A percentile compares a stretch with the other conserved stretches of the same genome.
phyloP scores from a whole-genome alignment of 1,140 invertebrate species.

The Calliopsis andreniformis region DNA sequence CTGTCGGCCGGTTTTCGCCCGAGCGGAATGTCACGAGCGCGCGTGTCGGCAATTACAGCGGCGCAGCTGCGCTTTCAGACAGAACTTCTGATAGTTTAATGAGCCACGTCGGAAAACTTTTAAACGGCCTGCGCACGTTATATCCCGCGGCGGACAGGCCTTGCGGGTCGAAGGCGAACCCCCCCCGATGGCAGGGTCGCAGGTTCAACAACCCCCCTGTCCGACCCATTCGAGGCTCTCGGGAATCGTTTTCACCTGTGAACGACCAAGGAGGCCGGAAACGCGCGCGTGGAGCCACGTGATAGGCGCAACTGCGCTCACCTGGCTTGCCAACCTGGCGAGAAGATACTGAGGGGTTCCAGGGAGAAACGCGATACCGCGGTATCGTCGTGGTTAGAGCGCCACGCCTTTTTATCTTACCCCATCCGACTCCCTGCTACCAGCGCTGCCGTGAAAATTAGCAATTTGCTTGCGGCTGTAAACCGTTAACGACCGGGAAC shows the following conservation, averaged over 20 bases:
- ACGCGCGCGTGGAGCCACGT: constrained; percentile 22
- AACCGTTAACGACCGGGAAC: constrained; percentile 19
- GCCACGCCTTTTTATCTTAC: constrained; percentile 10
- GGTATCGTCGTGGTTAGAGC: constrained; percentile 24
- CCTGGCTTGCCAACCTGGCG: background rate
- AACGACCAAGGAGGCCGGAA: constrained; percentile 21
- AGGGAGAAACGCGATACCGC: constrained; percentile 30
- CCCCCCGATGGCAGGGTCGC: constrained; percentile 44
- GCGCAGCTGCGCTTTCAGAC: constrained; percentile 64
- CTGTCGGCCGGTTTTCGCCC: constrained; percentile 25
- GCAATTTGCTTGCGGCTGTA: constrained; percentile 44
- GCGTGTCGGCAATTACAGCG: constrained; percentile 48
- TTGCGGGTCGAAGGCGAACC: constrained; percentile 48
- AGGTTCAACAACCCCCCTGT: constrained; percentile 56
- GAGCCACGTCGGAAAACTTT: constrained; percentile 66
- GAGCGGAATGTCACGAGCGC: constrained; percentile 51
- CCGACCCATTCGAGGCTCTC: constrained; percentile 24
- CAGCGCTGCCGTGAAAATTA: constrained; percentile 50
- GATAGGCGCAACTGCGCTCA: constrained; percentile 39
- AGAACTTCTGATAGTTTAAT: constrained; percentile 66
- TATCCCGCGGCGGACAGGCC: constrained; percentile 48
- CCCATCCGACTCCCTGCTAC: background rate
- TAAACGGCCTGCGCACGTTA: constrained; percentile 60
- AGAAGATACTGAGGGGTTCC: background rate
- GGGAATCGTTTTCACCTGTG: constrained; percentile 21